These are phyloP conservation scores for Drosophila imparisetae DNA, from an alignment of 2,888 invertebrate genomes.

Conservation along the genomic window DNA sequence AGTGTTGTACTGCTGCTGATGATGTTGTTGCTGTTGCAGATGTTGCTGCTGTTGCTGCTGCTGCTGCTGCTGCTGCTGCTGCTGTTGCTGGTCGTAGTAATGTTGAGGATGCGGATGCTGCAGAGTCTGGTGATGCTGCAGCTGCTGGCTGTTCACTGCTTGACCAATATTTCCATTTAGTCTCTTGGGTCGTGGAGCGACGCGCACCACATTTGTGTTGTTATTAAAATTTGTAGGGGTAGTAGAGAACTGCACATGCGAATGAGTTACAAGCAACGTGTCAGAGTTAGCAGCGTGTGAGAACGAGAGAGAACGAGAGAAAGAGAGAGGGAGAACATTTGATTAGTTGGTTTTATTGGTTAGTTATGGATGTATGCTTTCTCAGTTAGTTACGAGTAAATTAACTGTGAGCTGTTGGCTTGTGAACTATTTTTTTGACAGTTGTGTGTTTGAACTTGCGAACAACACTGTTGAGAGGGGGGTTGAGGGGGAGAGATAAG, in stretches of 20 bases:
- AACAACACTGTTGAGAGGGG: conserved; percentile 47
- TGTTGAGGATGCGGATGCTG: conserved; percentile 81
- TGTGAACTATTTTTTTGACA: conserved; percentile 31
- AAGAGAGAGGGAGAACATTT: conserved; percentile 40
- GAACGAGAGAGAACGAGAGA: conserved; percentile 29
- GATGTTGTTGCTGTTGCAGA: conserved; percentile 68
- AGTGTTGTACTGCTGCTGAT: conserved; percentile 84
- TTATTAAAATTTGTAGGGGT: conserved; percentile 87
- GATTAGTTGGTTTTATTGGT: conserved; percentile 49
- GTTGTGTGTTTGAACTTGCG: conserved; percentile 31
- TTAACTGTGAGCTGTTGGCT: conserved; percentile 29
- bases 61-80: conserved; percentile 82
- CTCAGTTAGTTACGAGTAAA: conserved; percentile 19
- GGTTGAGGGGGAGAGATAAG: not conserved
- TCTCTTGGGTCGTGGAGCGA: conserved; percentile 85
- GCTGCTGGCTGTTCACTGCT: conserved; percentile 83
- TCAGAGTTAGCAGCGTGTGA: conserved; percentile 9
- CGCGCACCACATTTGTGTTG: conserved; percentile 87
- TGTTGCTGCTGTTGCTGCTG: conserved; percentile 66
- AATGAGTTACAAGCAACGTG: conserved; percentile 2
- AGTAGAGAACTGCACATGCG: conserved; percentile 82
- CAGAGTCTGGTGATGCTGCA: conserved; percentile 84
- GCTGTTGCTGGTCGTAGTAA: conserved; percentile 71
- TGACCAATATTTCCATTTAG: conserved; percentile 83
- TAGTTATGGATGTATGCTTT: conserved; percentile 32